phyloP scores from a whole-genome alignment of 2,113 vertebrate species.

The Fregetta grallaria region DNA sequence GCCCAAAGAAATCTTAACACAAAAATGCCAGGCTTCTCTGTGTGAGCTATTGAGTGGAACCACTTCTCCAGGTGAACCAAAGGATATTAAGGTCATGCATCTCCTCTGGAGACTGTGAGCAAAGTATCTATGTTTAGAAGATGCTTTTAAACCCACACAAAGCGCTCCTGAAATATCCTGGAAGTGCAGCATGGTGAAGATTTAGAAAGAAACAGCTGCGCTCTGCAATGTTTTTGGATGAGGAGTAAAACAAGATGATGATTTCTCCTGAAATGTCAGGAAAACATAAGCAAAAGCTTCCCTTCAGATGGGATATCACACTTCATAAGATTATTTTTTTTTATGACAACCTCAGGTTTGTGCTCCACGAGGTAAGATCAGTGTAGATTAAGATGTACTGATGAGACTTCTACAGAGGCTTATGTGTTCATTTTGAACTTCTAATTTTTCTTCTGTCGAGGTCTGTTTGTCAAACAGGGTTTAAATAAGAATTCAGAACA shows the following conservation, averaged over 20 bases:
- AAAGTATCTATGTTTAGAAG: not conserved
- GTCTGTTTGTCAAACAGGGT: conserved; percentile 3
- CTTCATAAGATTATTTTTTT: not conserved
- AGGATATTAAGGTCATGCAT: not conserved
- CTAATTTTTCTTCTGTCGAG: not conserved
- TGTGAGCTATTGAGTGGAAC: not conserved
- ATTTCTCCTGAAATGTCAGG: not conserved
- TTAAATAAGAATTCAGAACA: conserved; percentile 55
- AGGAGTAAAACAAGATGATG: not conserved
- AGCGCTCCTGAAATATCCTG: not conserved
- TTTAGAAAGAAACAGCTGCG: not conserved
- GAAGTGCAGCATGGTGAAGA: not conserved
- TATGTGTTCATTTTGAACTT: conserved; percentile 2
- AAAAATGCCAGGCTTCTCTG: not conserved
- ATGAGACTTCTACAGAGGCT: not conserved
- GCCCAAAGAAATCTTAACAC: not conserved
- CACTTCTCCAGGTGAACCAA: not conserved
- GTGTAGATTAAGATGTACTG: not conserved
- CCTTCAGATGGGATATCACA: not conserved
- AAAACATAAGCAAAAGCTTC: not conserved
- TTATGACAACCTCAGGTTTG: not conserved
- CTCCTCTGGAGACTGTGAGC: not conserved
- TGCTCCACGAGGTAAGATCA: not conserved
- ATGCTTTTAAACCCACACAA: not conserved
- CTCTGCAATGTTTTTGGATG: not conserved